Evolutionary conservation across 2,113 vertebrate genomes (phyloP).

Genomic region (Eurypyga helias): DNA sequence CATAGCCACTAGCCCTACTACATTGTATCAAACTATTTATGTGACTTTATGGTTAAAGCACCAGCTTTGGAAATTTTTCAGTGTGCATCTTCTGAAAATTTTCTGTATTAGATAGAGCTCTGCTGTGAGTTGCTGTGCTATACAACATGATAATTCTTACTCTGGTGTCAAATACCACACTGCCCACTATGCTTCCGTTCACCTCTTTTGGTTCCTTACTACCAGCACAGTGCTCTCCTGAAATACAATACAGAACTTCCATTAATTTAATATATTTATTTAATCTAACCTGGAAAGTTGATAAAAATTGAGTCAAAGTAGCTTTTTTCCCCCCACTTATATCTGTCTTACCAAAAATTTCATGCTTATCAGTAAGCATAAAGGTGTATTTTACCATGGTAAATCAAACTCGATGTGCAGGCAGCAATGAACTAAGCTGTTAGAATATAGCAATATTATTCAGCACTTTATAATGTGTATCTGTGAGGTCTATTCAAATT

Average conservation of each 20-base stretch:
- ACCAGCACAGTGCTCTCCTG: background rate
- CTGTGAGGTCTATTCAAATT: background rate
- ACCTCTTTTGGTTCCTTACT: background rate
- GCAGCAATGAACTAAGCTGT: background rate
- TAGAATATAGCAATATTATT: background rate
- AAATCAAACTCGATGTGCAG: background rate
- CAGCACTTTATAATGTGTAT: background rate
- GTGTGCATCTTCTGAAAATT: background rate
- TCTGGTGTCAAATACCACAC: background rate
- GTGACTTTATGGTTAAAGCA: background rate
- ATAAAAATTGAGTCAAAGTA: background rate
- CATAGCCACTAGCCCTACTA: background rate
- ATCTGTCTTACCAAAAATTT: background rate
- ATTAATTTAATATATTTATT: background rate
- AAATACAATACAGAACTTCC: background rate
- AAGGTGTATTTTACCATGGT: background rate
- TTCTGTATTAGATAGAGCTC: background rate
- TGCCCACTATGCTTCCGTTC: background rate
- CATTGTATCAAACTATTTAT: background rate
- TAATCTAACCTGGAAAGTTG: background rate
- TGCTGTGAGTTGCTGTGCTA: background rate
- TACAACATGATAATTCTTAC: background rate
- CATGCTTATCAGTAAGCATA: background rate
- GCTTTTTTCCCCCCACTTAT: background rate
- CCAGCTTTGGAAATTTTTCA: background rate